A percentile compares a stretch with the other conserved stretches of the same genome.
phyloP scores from a whole-genome alignment of 2,797 vertebrate genomes.

The Odontamblyopus lacepedii region DNA sequence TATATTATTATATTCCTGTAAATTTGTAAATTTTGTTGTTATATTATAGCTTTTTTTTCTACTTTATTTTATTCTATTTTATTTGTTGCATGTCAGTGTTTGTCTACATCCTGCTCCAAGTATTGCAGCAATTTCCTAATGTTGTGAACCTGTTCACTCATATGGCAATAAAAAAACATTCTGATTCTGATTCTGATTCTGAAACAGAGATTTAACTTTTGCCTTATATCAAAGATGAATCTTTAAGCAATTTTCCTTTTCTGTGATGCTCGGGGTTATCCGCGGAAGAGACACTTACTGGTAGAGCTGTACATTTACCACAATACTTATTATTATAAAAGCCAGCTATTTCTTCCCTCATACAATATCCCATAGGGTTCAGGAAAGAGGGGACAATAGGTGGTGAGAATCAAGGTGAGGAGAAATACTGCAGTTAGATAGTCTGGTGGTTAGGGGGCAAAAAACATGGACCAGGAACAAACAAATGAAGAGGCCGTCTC shows the following conservation, averaged over 20 bases:
- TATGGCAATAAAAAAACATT: too few relatives aligned
- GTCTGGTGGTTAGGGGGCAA: conserved; percentile 40
- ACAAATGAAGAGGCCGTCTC: conserved; percentile 63
- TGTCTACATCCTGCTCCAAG: too few relatives aligned
- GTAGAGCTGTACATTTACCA: not conserved
- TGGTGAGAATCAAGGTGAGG: conserved; percentile 21
- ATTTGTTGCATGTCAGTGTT: too few relatives aligned
- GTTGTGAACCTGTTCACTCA: too few relatives aligned
- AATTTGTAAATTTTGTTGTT: too few relatives aligned
- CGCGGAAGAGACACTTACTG: not conserved
- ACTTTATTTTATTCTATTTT: too few relatives aligned
- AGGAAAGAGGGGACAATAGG: conserved; percentile 39
- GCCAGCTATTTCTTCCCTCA: conserved; percentile 34
- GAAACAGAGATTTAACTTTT: not conserved
- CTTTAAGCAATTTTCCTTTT: not conserved
- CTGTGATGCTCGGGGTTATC: not conserved
- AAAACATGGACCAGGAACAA: conserved; percentile 32
- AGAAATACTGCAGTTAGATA: conserved; percentile 50
- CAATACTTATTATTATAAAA: conserved; percentile 27
- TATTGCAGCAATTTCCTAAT: too few relatives aligned
- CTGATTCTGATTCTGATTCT: too few relatives aligned
- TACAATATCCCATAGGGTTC: conserved; percentile 11
- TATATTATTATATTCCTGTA: too few relatives aligned
- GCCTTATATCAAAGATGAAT: not conserved
- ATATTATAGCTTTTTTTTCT: too few relatives aligned